Evolutionary conservation across 2,113 vertebrate genomes (phyloP), one percentile per base, ranked within the genome.

Genomic region (Peromyscus polionotus): DNA sequence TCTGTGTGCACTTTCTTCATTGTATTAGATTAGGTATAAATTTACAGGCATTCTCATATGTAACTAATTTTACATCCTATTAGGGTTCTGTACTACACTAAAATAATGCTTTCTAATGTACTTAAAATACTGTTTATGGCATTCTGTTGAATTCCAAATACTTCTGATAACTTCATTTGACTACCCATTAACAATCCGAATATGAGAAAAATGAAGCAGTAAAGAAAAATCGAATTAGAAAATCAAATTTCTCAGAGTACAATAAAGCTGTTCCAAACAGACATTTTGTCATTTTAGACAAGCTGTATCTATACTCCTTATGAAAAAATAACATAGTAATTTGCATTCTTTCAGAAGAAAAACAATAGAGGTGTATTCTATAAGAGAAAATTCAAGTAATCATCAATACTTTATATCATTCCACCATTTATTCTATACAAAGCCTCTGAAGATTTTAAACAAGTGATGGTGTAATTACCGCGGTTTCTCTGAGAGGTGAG

Each of bases 121-220:
- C 93, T 86, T 83, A 76, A 73, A 51, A 89, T 19, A 31, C 48
- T 76, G 70, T 83, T 68, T 87, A 75, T 86, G 24, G 0, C 4
- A 77, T 89, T 81, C 8, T 76, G 20, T 81, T 92, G 72, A 89
- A 97, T 96, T 76, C 39, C 90, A 80, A 96, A 92, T 73, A 70
- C 12, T 26, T 88, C 45, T 54, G 61, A 59, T 36, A 85, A 88
- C 33, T 61, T 91, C 51, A 73, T 39, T 11, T 89, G 42, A 63
- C 42, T 90, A 42, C 22, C 24, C 65, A n/a, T 70, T 75, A 85
- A 93, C 54, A 77, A 70, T 90, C 61, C 59, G 3, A 77, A 68
- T 92, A 39, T 28, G 28, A 95, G 39, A 77, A 17, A 95, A 93
- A 94, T 61, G 13, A 84, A 73, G 81, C 31, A 14, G 42, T 76